Conservation (phyloP, 1,140 invertebrate genomes). For the Bombus confusus region DNA sequence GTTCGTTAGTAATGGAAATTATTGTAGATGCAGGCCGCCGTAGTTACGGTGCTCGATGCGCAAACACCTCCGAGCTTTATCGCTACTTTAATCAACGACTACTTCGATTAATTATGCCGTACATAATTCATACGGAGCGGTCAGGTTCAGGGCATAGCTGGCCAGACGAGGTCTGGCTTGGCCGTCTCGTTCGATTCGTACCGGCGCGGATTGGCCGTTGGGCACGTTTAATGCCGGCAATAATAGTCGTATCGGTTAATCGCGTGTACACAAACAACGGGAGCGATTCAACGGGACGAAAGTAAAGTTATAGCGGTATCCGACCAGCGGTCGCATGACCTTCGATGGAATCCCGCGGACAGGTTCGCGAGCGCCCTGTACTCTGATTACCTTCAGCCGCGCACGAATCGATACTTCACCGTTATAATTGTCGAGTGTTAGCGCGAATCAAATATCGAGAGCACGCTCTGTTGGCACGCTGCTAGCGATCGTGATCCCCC, state of each 20-base stretch:
- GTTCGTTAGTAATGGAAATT: constrained; percentile 69
- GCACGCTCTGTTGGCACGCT: neutral
- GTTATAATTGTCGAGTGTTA: constrained; percentile 1
- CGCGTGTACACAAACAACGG: constrained; percentile 40
- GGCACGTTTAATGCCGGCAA: constrained; percentile 44
- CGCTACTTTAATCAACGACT: constrained; percentile 65
- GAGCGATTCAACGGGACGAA: constrained; percentile 27
- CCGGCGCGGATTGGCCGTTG: constrained; percentile 42
- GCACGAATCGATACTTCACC: constrained; percentile 24
- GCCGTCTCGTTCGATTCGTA: constrained; percentile 43
- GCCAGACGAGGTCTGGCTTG: neutral
- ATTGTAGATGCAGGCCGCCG: constrained; percentile 46
- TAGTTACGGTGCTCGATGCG: constrained; percentile 36
- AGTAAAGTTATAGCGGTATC: constrained; percentile 15
- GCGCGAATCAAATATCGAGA: neutral
- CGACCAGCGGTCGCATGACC: constrained; percentile 11
- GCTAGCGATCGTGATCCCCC: neutral
- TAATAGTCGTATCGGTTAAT: constrained; percentile 45
- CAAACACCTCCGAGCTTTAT: constrained; percentile 65
- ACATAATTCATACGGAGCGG: constrained; percentile 64
- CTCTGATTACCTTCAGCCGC: neutral
- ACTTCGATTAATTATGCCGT: constrained; percentile 69
- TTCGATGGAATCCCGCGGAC: constrained; percentile 29
- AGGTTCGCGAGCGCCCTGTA: neutral
- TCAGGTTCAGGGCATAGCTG: neutral